Percentiles rank a stretch among this genome's conserved stretches.
Conservation (phyloP, 2,797 vertebrate genomes). For the Gymnodraco acuticeps region DNA sequence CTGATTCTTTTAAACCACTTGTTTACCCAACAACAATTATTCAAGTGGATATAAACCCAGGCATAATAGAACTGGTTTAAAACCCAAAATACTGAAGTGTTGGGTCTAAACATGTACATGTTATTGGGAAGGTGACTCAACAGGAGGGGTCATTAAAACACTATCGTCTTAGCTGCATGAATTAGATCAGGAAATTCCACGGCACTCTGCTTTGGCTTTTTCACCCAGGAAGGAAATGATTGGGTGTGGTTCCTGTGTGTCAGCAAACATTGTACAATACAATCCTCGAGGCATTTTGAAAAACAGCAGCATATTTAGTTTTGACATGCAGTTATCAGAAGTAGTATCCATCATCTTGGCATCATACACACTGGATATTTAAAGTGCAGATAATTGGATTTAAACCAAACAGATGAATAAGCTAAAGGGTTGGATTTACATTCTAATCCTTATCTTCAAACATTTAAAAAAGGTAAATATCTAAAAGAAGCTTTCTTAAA, state of each 20-base stretch:
- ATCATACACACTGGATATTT: not conserved
- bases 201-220: constrained; percentile 1
- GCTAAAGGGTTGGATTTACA: not conserved
- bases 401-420: not conserved
- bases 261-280: not conserved
- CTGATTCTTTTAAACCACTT: too few relatives aligned
- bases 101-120: not conserved
- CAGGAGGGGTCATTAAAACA: constrained; percentile 1
- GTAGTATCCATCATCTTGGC: not conserved
- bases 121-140: constrained; percentile 10
- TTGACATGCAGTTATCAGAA: not conserved
- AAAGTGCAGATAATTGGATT: not conserved
- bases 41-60: too few relatives aligned
- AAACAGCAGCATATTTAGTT: not conserved
- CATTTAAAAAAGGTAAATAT: not conserved
- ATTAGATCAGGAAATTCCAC: constrained; percentile 1
- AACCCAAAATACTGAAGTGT: not conserved
- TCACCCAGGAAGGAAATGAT: not conserved
- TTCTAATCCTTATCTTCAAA: not conserved
- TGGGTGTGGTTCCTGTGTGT: not conserved
- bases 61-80: not conserved
- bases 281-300: not conserved
- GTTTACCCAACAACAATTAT: too few relatives aligned
- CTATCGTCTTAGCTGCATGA: not conserved
- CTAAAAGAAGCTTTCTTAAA: not conserved